These are phyloP conservation scores for Percopsis transmontana DNA, from an alignment of 2,113 vertebrate genomes.

Conservation along the genomic window DNA sequence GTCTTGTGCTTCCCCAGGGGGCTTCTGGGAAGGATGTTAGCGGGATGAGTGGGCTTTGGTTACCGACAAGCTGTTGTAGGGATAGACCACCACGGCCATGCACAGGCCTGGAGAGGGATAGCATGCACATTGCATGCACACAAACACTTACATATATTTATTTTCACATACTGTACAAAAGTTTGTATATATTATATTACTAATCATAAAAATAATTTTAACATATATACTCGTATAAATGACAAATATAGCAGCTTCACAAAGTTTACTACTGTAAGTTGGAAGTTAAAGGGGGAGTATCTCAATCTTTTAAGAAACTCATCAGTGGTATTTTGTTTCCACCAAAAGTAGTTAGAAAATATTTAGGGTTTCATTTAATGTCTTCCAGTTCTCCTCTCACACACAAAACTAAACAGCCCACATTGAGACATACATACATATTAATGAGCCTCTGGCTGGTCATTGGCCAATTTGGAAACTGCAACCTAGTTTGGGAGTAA, in stretches of 20 bases:
- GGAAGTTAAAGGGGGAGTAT: too few species aligned
- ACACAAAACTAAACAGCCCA: neutral
- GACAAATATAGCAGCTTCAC: too few species aligned
- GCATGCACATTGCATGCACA: slow-evolving; percentile 2
- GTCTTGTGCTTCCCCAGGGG: slow-evolving; percentile 16
- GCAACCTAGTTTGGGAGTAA: too few species aligned
- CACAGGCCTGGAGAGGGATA: neutral
- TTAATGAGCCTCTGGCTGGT: neutral
- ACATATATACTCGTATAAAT: too few species aligned
- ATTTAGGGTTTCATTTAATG: too few species aligned
- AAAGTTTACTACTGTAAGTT: too few species aligned
- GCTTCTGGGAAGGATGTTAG: slow-evolving; percentile 54
- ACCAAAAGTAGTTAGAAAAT: too few species aligned
- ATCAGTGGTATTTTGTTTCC: too few species aligned
- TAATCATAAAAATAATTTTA: too few species aligned
- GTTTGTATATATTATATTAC: too few species aligned
- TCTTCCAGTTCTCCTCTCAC: neutral
- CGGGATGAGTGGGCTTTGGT: slow-evolving; percentile 53
- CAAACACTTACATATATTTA: neutral
- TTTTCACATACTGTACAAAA: neutral
- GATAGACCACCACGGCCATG: slow-evolving; percentile 46
- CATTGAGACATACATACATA: neutral
- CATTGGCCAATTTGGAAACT: too few species aligned
- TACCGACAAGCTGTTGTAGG: slow-evolving; percentile 50
- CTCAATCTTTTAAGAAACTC: too few species aligned